Percentiles rank a stretch among this genome's conserved stretches.
phyloP scores from a whole-genome alignment of 2,797 vertebrate species.

The Cuniculus paca region DNA sequence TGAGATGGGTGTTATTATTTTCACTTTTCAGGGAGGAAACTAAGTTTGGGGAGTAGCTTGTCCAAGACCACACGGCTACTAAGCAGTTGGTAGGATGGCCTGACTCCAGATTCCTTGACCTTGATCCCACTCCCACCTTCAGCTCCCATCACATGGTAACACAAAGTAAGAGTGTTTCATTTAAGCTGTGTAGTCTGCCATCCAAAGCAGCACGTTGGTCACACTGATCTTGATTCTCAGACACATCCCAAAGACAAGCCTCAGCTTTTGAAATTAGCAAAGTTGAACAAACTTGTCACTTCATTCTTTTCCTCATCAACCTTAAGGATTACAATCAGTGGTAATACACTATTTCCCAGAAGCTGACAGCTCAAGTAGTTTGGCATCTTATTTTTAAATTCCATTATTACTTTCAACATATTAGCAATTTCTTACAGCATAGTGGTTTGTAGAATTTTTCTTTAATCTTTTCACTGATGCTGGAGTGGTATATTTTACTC shows the following conservation, averaged over 20 bases:
- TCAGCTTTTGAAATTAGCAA: not conserved
- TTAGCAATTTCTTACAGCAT: slow-evolving; percentile 33
- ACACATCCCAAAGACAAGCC: not conserved
- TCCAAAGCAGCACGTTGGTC: not conserved
- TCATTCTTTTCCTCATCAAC: not conserved
- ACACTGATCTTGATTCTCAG: not conserved
- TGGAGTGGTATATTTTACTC: not conserved
- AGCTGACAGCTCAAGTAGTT: not conserved
- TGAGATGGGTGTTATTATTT: not conserved
- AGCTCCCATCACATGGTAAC: too few species aligned
- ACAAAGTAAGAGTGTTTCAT: not conserved
- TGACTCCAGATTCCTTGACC: not conserved
- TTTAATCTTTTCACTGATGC: slow-evolving; percentile 22
- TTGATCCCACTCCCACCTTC: not conserved
- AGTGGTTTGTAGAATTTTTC: not conserved
- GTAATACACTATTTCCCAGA: not conserved
- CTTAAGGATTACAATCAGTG: not conserved
- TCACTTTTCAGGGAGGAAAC: not conserved
- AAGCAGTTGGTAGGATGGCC: not conserved
- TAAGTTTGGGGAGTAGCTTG: not conserved
- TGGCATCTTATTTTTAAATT: slow-evolving; percentile 58
- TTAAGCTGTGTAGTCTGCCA: not conserved
- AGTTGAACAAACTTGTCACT: not conserved
- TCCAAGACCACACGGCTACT: not conserved
- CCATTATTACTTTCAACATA: slow-evolving; percentile 5